These are phyloP conservation scores for Balaenoptera acutorostrata DNA, from an alignment of 2,113 vertebrate species.

Conservation along the genomic window DNA sequence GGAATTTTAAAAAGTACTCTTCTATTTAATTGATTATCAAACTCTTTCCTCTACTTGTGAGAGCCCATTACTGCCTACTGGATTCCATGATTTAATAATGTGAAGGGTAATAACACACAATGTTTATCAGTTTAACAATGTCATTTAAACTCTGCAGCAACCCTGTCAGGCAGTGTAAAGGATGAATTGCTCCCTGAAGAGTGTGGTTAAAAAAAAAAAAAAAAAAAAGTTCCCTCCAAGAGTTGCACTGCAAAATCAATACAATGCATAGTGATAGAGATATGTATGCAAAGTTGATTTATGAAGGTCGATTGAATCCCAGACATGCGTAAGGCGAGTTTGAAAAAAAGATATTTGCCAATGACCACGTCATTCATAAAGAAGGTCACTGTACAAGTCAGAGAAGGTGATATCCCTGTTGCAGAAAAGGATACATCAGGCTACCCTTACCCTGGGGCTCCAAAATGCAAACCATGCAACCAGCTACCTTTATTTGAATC, in stretches of 20 bases:
- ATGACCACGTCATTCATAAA: not conserved
- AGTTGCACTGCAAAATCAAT: conserved; percentile 23
- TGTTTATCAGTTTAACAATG: conserved; percentile 27
- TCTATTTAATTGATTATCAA: not conserved
- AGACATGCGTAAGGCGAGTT: not conserved
- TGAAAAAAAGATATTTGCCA: not conserved
- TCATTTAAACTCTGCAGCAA: not conserved
- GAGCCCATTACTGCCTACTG: not conserved
- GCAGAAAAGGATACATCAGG: not conserved
- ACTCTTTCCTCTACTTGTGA: not conserved
- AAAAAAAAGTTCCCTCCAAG: not conserved
- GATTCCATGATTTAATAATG: not conserved
- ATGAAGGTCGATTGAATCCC: not conserved
- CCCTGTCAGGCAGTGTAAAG: not conserved
- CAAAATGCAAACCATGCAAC: not conserved
- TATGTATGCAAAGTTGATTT: not conserved
- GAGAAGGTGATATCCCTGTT: not conserved
- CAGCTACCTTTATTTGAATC: not conserved
- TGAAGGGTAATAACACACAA: not conserved
- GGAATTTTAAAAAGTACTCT: not conserved
- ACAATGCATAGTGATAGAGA: not conserved
- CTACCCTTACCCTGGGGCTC: not conserved
- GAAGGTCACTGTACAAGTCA: not conserved
- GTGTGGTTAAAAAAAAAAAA: not conserved
- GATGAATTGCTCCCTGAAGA: not conserved